Conservation (phyloP, 2,888 invertebrate genomes). For the Glaucopsyche alexis region DNA sequence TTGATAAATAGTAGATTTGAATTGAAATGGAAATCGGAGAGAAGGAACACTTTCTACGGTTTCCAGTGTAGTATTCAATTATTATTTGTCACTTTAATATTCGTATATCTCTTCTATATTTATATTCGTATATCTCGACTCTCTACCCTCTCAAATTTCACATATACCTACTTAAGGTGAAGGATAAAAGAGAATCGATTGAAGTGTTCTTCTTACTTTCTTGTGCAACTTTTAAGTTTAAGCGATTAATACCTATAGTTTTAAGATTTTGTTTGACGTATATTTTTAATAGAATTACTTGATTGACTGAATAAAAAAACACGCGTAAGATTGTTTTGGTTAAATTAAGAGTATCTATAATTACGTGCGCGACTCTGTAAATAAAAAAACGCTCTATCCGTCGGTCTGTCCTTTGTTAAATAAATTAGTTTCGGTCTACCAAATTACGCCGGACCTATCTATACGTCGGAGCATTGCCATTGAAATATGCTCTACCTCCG, state of each 20-base stretch:
- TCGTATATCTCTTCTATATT: too few relatives aligned
- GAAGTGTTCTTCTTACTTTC: too few relatives aligned
- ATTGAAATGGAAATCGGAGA: neutral
- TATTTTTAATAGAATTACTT: constrained; percentile 6
- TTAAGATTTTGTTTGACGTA: neutral
- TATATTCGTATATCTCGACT: neutral
- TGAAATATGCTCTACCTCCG: constrained; percentile 75
- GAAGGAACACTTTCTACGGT: neutral
- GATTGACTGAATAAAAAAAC: neutral
- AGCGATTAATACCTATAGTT: neutral
- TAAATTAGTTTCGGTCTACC: constrained; percentile 82
- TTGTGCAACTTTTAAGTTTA: neutral
- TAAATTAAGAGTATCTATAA: constrained; percentile 57
- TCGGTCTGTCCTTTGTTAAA: constrained; percentile 78
- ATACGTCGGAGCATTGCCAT: constrained; percentile 68
- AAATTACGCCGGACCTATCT: constrained; percentile 79
- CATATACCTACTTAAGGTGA: too few relatives aligned
- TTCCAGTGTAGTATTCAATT: neutral
- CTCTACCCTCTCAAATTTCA: too few relatives aligned
- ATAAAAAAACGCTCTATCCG: constrained; percentile 77
- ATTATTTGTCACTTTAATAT: neutral
- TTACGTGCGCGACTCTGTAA: constrained; percentile 59
- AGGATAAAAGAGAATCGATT: too few relatives aligned
- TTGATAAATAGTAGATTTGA: neutral
- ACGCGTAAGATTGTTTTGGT: constrained; percentile 38